phyloP scores from a whole-genome alignment of 2,113 vertebrate species.

The Podarcis cretensis region DNA sequence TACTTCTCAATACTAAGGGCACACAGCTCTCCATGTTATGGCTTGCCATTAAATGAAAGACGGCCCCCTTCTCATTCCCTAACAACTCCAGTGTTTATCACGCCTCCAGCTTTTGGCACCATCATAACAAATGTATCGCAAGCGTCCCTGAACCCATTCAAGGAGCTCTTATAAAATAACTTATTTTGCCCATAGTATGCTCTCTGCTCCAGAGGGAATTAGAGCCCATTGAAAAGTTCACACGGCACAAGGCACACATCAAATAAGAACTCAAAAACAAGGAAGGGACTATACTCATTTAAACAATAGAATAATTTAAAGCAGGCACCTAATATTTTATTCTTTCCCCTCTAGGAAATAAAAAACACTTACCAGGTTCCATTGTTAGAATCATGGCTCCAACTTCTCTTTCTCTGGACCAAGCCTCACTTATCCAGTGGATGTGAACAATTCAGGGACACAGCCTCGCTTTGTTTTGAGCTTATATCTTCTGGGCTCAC shows the following conservation, averaged over 20 bases:
- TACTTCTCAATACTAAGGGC: not conserved
- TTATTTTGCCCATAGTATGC: not conserved
- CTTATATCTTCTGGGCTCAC: constrained; percentile 69
- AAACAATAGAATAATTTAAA: constrained; percentile 8
- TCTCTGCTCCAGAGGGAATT: not conserved
- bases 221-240: not conserved
- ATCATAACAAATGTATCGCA: not conserved
- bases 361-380: constrained; percentile 62
- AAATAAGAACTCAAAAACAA: not conserved
- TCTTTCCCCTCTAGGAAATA: constrained; percentile 31
- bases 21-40: not conserved
- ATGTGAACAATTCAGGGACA: constrained; percentile 69
- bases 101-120: not conserved
- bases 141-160: not conserved
- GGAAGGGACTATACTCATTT: not conserved
- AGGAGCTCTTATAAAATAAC: constrained; percentile 3
- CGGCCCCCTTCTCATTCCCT: not conserved
- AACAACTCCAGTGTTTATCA: not conserved
- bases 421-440: constrained; percentile 68
- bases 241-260: not conserved
- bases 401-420: constrained; percentile 51
- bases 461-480: constrained; percentile 72
- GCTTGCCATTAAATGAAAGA: constrained; percentile 8
- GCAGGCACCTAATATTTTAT: not conserved
- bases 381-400: constrained; percentile 75